phyloP scores from a whole-genome alignment of 2,888 invertebrate genomes.

The Limnephilus auricula region DNA sequence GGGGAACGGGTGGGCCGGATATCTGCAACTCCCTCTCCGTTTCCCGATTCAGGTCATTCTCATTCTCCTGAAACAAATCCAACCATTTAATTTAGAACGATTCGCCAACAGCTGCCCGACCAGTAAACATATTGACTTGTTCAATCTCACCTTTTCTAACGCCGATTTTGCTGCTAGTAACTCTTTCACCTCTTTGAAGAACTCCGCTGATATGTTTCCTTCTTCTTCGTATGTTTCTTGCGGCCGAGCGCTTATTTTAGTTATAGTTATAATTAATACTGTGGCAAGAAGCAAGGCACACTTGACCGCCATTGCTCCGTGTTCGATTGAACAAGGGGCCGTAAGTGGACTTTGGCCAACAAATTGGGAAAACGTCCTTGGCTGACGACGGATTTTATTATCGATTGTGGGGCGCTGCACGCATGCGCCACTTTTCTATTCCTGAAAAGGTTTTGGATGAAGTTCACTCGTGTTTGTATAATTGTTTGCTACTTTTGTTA shows the following conservation, averaged over 20 bases:
- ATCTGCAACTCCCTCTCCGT: constrained; percentile 52
- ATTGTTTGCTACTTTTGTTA: not conserved
- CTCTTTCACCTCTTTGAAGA: constrained; percentile 77
- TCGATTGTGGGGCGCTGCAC: constrained; percentile 43
- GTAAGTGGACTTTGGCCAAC: constrained; percentile 22
- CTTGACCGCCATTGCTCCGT: constrained; percentile 55
- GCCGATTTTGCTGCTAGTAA: constrained; percentile 74
- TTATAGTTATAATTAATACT: constrained; percentile 31
- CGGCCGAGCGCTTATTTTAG: constrained; percentile 46
- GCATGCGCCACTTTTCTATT: constrained; percentile 33
- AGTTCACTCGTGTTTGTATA: constrained; percentile 32
- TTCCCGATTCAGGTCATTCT: constrained; percentile 51
- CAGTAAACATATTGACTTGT: constrained; percentile 47
- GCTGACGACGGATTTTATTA: constrained; percentile 48
- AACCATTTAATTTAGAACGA: not conserved
- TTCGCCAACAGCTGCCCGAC: not conserved
- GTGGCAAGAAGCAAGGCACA: constrained; percentile 35
- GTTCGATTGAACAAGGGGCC: constrained; percentile 33
- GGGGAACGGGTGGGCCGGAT: constrained; percentile 74
- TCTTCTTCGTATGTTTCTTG: constrained; percentile 41
- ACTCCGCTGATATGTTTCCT: constrained; percentile 69
- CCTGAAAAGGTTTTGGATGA: constrained; percentile 1
- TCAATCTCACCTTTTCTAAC: constrained; percentile 69
- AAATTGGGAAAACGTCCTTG: constrained; percentile 43
- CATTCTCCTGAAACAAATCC: constrained; percentile 58